Evolutionary conservation across 2,113 vertebrate genomes (phyloP).

Genomic region (Periophthalmodon schlosseri): DNA sequence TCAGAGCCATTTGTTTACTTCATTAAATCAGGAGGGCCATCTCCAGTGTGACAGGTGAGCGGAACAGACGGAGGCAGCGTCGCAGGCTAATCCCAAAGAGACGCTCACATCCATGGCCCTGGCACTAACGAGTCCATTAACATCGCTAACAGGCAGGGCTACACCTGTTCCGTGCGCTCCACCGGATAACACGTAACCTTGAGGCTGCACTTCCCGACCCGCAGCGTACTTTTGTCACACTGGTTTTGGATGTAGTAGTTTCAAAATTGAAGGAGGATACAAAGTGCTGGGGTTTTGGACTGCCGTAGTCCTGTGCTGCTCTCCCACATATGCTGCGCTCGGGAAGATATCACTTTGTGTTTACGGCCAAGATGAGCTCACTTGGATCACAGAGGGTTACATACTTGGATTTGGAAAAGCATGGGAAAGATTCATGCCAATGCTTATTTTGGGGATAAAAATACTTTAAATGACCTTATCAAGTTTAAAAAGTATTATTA

Average conservation of each 20-base stretch:
- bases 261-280: constrained; percentile 24
- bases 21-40: constrained; percentile 71
- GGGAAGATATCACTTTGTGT: constrained; percentile 1
- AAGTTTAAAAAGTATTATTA: background rate
- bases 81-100: constrained; percentile 59
- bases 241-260: constrained; percentile 37
- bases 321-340: constrained; percentile 10
- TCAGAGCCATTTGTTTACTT: constrained; percentile 65
- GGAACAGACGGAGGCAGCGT: constrained; percentile 69
- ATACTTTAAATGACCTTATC: background rate
- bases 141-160: constrained; percentile 70
- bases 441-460: background rate
- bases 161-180: constrained; percentile 72
- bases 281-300: background rate
- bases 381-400: constrained; percentile 1
- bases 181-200: constrained; percentile 73
- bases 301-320: background rate
- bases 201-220: constrained; percentile 58
- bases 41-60: constrained; percentile 63
- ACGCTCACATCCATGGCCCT: constrained; percentile 60
- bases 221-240: constrained; percentile 31
- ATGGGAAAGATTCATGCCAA: background rate
- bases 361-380: constrained; percentile 21
- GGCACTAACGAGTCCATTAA: constrained; percentile 79
- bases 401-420: background rate